Evolutionary conservation across 1,140 invertebrate species (phyloP), one percentile per base, ranked within the genome.

Genomic region (Nylanderia fulva): DNA sequence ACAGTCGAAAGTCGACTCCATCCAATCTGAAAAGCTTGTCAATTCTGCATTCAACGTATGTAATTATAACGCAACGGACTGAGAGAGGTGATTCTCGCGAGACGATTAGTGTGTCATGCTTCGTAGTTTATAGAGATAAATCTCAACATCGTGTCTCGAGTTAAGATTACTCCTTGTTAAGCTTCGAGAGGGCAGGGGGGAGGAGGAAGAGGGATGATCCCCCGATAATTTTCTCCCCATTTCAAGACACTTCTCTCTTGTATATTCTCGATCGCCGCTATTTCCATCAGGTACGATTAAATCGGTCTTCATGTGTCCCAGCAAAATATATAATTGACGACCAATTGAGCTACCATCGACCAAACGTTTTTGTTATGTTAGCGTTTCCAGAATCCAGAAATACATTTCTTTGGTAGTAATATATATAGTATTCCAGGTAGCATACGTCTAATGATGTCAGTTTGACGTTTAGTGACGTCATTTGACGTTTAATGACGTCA

Each of bases 21-120:
- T 91, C 90, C 90, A 91, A 48, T 86, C 86, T 87, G 85, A 88
- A 89, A 92, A 91, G 88, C 91, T 92, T 92, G 92, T 93, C 92
- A 93, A 93, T 93, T 93, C 89, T 80, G 90, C 91, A 88, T 90
- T 88, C 89, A 88, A 92, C 86, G 85, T 92, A 86, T 91, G 87
- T 90, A 87, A 82, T 58, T 88, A 88, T 89, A 90, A 86, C 68
- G 77, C 88, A 86, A 83, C 84, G 83, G 88, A 89, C 39, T 86
- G 80, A 89, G 29, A 82, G 87, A 54, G 24, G 36, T n/a, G 77
- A 75, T 90, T 89, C 42, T 58, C 77, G 63, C 54, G 77, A 77
- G 68, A 68, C 83, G 69, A 86, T 88, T 90, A 90, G 61, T 84
- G 87, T 84, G 77, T 89, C 83, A 87, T 90, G 89, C 89, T 90